Conservation (phyloP, 1,140 invertebrate genomes). For the Camponotus floridanus region DNA sequence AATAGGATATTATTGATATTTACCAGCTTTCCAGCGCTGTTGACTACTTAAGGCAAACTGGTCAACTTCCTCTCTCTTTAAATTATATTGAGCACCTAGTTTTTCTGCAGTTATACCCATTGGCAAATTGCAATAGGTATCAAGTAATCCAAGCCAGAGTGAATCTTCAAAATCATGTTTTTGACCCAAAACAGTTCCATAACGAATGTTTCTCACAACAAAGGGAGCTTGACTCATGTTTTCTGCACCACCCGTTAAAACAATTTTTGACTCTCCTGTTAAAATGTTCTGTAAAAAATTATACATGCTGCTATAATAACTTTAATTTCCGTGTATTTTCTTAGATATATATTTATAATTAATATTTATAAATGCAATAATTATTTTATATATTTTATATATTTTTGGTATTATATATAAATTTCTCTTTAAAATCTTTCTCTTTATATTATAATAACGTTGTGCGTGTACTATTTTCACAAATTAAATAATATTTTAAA, state of each 20-base stretch:
- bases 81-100: constrained; percentile 95
- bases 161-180: constrained; percentile 95
- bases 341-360: background rate
- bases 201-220: constrained; percentile 94
- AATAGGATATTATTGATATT: background rate
- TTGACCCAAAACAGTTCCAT: constrained; percentile 94
- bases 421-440: constrained; percentile 1
- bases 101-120: constrained; percentile 99
- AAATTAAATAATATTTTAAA: constrained; percentile 17
- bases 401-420: background rate
- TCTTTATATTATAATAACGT: background rate
- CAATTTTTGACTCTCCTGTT: constrained; percentile 94
- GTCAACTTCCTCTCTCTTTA: constrained; percentile 95
- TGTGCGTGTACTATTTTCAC: background rate
- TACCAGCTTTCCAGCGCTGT: constrained; percentile 92
- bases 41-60: constrained; percentile 95
- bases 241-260: constrained; percentile 96
- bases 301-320: background rate
- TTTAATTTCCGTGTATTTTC: background rate
- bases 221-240: constrained; percentile 99
- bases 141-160: constrained; percentile 96
- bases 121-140: constrained; percentile 95
- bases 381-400: background rate
- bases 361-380: background rate
- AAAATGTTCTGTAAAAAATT: constrained; percentile 92